A percentile compares a stretch with the other conserved stretches of the same genome.
Evolutionary conservation across 2,113 vertebrate genomes (phyloP).

Genomic region (Sclerurus mexicanus): DNA sequence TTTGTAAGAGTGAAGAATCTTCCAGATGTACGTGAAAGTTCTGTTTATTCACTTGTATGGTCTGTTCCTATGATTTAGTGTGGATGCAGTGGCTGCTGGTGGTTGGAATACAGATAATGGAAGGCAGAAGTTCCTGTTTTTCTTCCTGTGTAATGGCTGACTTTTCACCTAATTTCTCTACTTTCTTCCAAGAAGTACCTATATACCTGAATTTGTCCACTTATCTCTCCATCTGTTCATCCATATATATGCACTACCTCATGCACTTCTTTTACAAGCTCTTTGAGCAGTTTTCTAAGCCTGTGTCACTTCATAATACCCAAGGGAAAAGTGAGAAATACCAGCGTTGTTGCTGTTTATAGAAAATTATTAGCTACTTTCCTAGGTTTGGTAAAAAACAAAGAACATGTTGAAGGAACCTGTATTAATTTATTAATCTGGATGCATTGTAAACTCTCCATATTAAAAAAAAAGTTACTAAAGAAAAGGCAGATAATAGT

Average conservation of each 20-base stretch:
- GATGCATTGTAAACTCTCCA: background rate
- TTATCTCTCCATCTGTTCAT: background rate
- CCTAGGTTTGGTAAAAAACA: background rate
- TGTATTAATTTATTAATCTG: background rate
- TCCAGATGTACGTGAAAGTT: background rate
- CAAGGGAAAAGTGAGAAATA: background rate
- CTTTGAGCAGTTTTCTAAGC: background rate
- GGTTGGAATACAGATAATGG: background rate
- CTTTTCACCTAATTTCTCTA: background rate
- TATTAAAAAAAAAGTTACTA: background rate
- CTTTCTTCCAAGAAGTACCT: background rate
- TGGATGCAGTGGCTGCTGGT: background rate
- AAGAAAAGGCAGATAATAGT: background rate
- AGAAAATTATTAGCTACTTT: background rate
- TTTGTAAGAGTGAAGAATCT: background rate
- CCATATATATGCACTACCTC: background rate
- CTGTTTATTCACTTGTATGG: background rate
- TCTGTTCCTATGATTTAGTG: background rate
- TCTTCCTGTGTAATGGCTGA: background rate
- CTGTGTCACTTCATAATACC: background rate
- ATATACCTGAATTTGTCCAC: background rate
- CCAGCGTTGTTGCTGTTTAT: background rate
- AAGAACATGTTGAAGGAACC: background rate
- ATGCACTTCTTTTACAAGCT: background rate
- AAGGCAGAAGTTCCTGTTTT: background rate